A percentile compares a stretch with the other conserved stretches of the same genome.
phyloP scores from a whole-genome alignment of 2,888 invertebrate genomes.

The Eulithis prunata region DNA sequence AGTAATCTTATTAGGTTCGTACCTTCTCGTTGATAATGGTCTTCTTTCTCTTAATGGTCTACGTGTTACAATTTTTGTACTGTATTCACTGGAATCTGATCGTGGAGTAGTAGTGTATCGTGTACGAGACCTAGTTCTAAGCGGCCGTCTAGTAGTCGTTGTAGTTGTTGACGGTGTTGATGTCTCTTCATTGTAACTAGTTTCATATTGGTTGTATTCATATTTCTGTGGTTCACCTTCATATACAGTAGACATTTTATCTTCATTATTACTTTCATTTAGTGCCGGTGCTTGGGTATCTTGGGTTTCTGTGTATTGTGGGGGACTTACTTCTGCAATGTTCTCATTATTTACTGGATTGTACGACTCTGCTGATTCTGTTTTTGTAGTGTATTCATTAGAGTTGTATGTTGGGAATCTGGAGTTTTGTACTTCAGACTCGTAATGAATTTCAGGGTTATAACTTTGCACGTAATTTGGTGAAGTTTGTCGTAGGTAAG shows the following conservation, averaged over 20 bases:
- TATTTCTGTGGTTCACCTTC: conserved; percentile 48
- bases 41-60: conserved; percentile 82
- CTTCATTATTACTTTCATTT: conserved; percentile 49
- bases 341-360: conserved; percentile 41
- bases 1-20: conserved; percentile 73
- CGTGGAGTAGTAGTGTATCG: conserved; percentile 73
- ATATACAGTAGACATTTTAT: conserved; percentile 32
- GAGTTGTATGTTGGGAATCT: conserved; percentile 63
- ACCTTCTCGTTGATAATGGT: conserved; percentile 68
- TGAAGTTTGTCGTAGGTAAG: conserved; percentile 59
- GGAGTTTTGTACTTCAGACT: conserved; percentile 62
- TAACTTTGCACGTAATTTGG: conserved; percentile 69
- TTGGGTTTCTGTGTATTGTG: conserved; percentile 52
- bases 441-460: conserved; percentile 73
- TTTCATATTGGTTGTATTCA: conserved; percentile 61
- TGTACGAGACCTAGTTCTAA: conserved; percentile 69
- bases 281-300: conserved; percentile 52
- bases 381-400: conserved; percentile 59
- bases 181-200: conserved; percentile 52
- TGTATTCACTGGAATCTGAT: conserved; percentile 71
- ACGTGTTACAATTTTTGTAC: conserved; percentile 72
- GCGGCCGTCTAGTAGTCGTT: conserved; percentile 56
- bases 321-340: conserved; percentile 37
- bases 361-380: conserved; percentile 50
- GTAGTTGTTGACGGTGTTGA: conserved; percentile 63